Evolutionary conservation across 1,140 invertebrate species (phyloP).

Genomic region (Tetranychus urticae): DNA sequence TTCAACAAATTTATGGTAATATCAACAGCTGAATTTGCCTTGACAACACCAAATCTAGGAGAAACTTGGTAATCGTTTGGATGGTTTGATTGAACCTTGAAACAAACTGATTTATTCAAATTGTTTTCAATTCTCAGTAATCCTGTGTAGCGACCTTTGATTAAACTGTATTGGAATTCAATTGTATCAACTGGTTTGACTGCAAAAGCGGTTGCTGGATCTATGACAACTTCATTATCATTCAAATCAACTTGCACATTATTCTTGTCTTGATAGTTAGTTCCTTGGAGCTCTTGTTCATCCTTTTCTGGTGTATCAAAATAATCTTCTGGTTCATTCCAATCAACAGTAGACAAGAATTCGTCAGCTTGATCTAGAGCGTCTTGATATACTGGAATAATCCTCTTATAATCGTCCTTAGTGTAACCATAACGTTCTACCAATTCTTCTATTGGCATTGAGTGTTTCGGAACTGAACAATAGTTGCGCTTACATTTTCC

Average conservation of each 20-base stretch:
- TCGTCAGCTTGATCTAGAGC: background rate
- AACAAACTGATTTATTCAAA: background rate
- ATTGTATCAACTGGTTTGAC: background rate
- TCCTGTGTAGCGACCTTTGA: background rate
- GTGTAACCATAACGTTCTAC: background rate
- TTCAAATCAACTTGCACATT: background rate
- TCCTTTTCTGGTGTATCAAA: background rate
- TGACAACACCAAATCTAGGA: background rate
- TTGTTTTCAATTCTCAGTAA: background rate
- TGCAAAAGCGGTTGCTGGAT: no score
- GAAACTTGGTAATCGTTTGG: background rate
- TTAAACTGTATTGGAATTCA: background rate
- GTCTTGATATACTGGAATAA: background rate
- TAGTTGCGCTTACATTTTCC: slow-evolving; percentile 8
- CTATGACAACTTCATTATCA: background rate
- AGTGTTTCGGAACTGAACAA: slow-evolving; percentile 2
- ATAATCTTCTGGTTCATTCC: background rate
- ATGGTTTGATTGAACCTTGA: slow-evolving; percentile 2
- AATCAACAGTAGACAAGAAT: background rate
- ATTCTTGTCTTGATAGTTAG: background rate
- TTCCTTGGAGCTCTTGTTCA: no score
- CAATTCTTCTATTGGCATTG: background rate
- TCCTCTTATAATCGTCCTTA: background rate
- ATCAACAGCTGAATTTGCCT: no score
- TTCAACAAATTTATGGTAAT: no score